Evolutionary conservation across 1,140 invertebrate species (phyloP), one percentile per base, ranked within the genome.

Genomic region (Dreissena rostriformis): DNA sequence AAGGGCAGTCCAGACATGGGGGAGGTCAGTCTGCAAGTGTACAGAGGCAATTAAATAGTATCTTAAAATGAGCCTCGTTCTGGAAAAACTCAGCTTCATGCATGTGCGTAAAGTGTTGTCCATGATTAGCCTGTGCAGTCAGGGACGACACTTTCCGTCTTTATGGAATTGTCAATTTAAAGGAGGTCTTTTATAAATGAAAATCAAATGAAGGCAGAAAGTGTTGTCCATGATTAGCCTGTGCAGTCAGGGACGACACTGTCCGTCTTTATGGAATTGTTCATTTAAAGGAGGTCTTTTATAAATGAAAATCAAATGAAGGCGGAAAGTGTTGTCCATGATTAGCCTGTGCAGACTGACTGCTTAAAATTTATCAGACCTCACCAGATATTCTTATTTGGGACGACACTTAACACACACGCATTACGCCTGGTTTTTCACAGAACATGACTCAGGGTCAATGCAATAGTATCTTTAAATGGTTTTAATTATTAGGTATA

Each of bases 1-100:
- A 84, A 88, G 68, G 90, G 89, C 26, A 89, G 65, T 28, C 72
- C 74, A 19, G 89, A 90, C 39, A 90, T 82, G 0, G 90, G 88
- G 15, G 86, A 85, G 55, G 84, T 72, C 39, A 82, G 85, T 65
- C 90, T 91, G 87, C 85, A 84, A 61, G 22, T 66, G n/a, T 28
- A 22, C 22, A 61, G 15, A 6, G 28, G 53, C 19, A 78, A 26
- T 14, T 57, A 57, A n/a, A 57, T n/a, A 57, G n/a, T 57, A 12
- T n/a, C 55, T 57, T 14, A 57, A 57, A 57, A n/a, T 63, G 24
- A 63, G 19, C 19, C 24, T 5, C n/a, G n/a, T 57, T 14, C 39
- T 39, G 39, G 39, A 8, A 39, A 39, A 39, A 39, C 39, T 39
- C 4, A 8, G 39, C 39, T 5, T 5, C 2, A 39, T 39, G 39